phyloP scores from a whole-genome alignment of 2,888 invertebrate genomes.

The Apamea sordens region DNA sequence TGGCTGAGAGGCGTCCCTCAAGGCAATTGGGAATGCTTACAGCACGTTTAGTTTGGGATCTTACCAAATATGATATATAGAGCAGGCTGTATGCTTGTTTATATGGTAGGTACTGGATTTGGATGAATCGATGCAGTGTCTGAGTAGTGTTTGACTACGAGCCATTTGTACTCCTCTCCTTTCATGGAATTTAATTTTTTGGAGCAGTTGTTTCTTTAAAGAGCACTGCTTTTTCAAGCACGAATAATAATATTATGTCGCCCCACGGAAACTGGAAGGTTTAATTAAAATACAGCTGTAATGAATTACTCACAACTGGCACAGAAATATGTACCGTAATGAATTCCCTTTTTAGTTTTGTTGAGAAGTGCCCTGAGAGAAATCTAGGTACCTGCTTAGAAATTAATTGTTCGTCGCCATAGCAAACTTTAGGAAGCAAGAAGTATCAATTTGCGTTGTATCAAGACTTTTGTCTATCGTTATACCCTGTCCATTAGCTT shows the following conservation, averaged over 20 bases:
- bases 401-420: background rate
- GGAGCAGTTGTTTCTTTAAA: slow-evolving; percentile 7
- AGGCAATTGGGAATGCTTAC: slow-evolving; percentile 67
- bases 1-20: slow-evolving; percentile 64
- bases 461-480: background rate
- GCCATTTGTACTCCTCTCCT: background rate
- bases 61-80: slow-evolving; percentile 58
- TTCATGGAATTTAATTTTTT: slow-evolving; percentile 7
- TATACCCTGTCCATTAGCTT: background rate
- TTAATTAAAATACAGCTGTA: slow-evolving; percentile 57
- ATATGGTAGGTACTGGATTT: background rate
- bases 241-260: slow-evolving; percentile 43
- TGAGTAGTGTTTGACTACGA: background rate
- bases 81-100: background rate
- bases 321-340: slow-evolving; percentile 42
- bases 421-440: background rate
- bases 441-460: background rate
- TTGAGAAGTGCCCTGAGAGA: slow-evolving; percentile 15
- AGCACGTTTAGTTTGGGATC: slow-evolving; percentile 58
- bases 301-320: slow-evolving; percentile 56
- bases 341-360: slow-evolving; percentile 37
- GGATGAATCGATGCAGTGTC: background rate
- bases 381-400: background rate
- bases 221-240: slow-evolving; percentile 49
- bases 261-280: slow-evolving; percentile 42